Evolutionary conservation across 2,113 vertebrate species (phyloP), one percentile per base, ranked within the genome.

Genomic region (Benitochromis conjunctus): DNA sequence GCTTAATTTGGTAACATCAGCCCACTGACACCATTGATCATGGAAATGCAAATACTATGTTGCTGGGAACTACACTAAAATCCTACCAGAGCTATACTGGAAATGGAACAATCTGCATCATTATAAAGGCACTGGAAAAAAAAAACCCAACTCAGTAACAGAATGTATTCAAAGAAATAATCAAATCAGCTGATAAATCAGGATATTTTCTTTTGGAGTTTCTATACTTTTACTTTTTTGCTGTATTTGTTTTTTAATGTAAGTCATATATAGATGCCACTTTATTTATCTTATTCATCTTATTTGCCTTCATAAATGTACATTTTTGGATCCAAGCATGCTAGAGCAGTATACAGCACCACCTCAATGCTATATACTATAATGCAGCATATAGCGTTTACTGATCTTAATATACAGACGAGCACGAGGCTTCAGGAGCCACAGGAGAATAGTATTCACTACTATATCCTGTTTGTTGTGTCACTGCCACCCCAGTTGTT

Each of bases 391-490:
- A 85, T n/a, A 66, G 36, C 4, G 7, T 69, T 82, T 24, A 85
- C 74, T 80, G 54, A 79, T 84, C 77, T 87, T 89, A 86, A 91
- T 90, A 51, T 54, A 76, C 64, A 36, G 24, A 90, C 55, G 83
- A 91, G 87, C 86, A 66, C 81, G 89, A 91, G 56, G 88, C 85
- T 89, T 92, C 89, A 81, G 64, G 83, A 94, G 84, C 93, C 86
- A 60, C 91, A 89, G 90, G 92, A 90, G 85, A 89, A 91, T 83
- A 64, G 81, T 85, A 71, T 88, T 92, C 84, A 83, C 82, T 79
- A 79, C 79, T 82, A 84, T 54, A 82, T 90, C 91, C 71, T 92
- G 90, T 92, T 92, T 93, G 94, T 88, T 92, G 90, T 91, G 84
- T 88, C 36, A 79, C 81, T 79, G 86, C 89, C 80, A 77, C 80